Conservation (phyloP, 30 jellyfish, hydroid and myxozoan genomes). For the Hydractinia echinata region DNA sequence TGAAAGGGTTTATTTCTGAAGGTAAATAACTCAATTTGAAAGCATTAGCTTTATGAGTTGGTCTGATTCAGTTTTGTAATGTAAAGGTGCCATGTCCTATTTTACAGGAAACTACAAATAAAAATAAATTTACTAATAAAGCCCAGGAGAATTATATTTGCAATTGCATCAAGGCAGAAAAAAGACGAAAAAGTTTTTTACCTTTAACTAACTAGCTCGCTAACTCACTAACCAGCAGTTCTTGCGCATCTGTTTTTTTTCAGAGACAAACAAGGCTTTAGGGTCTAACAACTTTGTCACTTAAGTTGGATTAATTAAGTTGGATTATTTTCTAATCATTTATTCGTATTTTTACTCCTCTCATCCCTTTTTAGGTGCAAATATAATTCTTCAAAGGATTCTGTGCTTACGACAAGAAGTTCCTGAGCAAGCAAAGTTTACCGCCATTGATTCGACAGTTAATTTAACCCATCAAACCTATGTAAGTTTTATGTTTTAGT, state of each 20-base stretch:
- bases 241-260: not conserved
- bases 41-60: no score
- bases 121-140: no score
- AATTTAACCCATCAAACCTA: constrained; percentile 44
- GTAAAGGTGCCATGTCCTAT: no score
- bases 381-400: constrained; percentile 75
- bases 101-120: no score
- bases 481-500: constrained; percentile 38
- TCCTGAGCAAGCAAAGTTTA: constrained; percentile 78
- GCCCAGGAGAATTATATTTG: no score
- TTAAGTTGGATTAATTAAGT: not conserved
- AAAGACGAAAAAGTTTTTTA: no score
- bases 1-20: constrained; percentile 95
- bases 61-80: no score
- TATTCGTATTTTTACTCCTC: not conserved
- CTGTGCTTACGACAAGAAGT: constrained; percentile 38
- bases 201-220: no score
- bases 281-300: not conserved
- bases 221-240: no score
- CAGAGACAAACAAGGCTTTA: not conserved
- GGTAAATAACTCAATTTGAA: constrained; percentile 34
- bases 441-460: constrained; percentile 54
- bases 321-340: not conserved
- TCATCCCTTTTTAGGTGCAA: constrained; percentile 50
- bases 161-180: no score